These are phyloP conservation scores for Heliothis peltigera DNA, from an alignment of 2,888 invertebrate species.

Conservation along the genomic window DNA sequence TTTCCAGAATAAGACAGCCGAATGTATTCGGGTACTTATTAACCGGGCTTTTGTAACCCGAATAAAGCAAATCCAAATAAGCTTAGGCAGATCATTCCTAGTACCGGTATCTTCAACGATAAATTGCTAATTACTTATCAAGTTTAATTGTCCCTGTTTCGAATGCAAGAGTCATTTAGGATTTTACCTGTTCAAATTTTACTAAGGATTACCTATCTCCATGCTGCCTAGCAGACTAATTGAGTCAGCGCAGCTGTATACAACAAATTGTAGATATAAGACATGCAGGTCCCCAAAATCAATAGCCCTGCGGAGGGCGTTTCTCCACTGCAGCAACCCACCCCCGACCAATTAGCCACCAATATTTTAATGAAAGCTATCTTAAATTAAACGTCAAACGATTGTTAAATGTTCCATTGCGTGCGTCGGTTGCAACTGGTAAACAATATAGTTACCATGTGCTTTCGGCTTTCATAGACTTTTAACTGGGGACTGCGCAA, in stretches of 20 bases:
- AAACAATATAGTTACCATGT: constrained; percentile 71
- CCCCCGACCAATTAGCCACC: constrained; percentile 18
- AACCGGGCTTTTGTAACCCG: background rate
- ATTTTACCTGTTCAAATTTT: background rate
- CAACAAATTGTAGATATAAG: constrained; percentile 35
- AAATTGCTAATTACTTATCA: background rate
- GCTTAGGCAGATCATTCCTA: background rate
- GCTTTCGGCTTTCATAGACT: constrained; percentile 51
- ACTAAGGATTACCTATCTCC: background rate
- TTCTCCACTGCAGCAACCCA: constrained; percentile 34
- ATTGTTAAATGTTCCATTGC: constrained; percentile 50
- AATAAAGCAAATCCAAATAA: background rate
- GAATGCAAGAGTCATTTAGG: background rate
- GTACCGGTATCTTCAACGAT: background rate
- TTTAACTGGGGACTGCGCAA: constrained; percentile 45
- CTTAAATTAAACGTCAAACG: constrained; percentile 32
- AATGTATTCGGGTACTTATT: background rate
- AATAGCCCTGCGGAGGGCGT: constrained; percentile 55
- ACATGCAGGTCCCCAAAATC: constrained; percentile 59
- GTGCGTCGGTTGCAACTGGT: constrained; percentile 58
- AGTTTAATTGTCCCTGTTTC: background rate
- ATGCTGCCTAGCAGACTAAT: constrained; percentile 12
- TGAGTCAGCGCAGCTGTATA: constrained; percentile 18
- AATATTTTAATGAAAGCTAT: constrained; percentile 29
- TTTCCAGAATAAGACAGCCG: constrained; percentile 8